Conservation (phyloP, 2,888 invertebrate genomes). For the Capitulum mitella region DNA sequence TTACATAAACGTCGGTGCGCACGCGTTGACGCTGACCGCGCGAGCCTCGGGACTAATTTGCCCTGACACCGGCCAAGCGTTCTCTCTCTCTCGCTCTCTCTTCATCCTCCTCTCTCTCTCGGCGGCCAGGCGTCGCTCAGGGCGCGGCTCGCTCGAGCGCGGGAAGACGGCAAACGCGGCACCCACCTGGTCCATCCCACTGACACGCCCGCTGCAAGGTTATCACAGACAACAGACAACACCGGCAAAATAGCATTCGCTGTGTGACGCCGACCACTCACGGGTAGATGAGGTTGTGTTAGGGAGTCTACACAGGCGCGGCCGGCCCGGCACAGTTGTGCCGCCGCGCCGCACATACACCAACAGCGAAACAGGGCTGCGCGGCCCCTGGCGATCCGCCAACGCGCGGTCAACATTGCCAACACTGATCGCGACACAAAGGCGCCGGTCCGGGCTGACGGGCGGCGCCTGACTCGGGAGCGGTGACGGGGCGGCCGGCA, state of each 20-base stretch:
- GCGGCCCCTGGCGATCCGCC: not conserved
- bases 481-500: not conserved
- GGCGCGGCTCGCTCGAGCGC: not conserved
- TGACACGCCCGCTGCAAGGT: not conserved
- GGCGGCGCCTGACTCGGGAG: not conserved
- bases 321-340: no score
- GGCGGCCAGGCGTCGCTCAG: not conserved
- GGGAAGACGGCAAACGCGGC: not conserved
- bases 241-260: not conserved
- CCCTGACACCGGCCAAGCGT: not conserved
- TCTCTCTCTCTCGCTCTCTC: not conserved
- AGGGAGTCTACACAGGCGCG: no score
- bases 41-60: not conserved
- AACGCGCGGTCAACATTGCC: not conserved
- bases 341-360: not conserved
- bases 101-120: not conserved
- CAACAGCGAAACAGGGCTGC: not conserved
- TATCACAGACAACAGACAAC: slow-evolving; percentile 13
- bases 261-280: not conserved
- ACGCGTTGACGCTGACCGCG: not conserved
- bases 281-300: not conserved
- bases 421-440: not conserved
- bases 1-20: not conserved
- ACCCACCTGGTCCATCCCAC: not conserved
- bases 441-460: not conserved